phyloP scores from a whole-genome alignment of 2,888 invertebrate genomes.

The Thymelicus sylvestris region DNA sequence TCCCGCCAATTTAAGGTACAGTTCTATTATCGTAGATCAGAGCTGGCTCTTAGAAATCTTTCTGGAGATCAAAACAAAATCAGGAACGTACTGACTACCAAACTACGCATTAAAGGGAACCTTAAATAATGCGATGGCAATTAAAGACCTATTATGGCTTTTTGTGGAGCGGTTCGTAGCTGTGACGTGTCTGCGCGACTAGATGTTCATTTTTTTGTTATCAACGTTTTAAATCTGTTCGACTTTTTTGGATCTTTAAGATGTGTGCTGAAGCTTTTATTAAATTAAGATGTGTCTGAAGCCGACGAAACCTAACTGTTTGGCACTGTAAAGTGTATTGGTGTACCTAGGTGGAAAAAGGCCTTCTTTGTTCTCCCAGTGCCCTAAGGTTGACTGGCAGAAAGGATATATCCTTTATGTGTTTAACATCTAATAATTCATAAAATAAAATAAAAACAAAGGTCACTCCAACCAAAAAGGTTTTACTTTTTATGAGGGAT shows the following conservation, averaged over 20 bases:
- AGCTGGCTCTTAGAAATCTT: no score
- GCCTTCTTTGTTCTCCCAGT: no score
- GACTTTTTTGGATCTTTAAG: constrained; percentile 15
- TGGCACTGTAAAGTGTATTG: background rate
- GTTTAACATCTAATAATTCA: no score
- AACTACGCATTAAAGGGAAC: constrained; percentile 2
- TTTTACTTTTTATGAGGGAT: no score
- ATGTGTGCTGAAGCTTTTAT: background rate
- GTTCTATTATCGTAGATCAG: no score
- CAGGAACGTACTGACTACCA: background rate
- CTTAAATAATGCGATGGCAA: constrained; percentile 35
- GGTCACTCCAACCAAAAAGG: no score
- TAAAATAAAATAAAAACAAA: no score
- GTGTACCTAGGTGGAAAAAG: no score
- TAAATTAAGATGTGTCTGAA: no score
- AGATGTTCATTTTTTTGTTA: constrained; percentile 33
- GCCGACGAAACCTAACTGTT: background rate
- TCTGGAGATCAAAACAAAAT: background rate
- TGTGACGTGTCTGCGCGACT: constrained; percentile 30
- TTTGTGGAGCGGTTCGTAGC: constrained; percentile 21
- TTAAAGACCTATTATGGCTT: constrained; percentile 32
- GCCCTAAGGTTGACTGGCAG: no score
- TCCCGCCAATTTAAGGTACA: no score
- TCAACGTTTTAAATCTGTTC: background rate
- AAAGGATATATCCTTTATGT: no score